Evolutionary conservation across 1,140 invertebrate genomes (phyloP), one percentile per base, ranked within the genome.

Genomic region (Drosophila pandora): DNA sequence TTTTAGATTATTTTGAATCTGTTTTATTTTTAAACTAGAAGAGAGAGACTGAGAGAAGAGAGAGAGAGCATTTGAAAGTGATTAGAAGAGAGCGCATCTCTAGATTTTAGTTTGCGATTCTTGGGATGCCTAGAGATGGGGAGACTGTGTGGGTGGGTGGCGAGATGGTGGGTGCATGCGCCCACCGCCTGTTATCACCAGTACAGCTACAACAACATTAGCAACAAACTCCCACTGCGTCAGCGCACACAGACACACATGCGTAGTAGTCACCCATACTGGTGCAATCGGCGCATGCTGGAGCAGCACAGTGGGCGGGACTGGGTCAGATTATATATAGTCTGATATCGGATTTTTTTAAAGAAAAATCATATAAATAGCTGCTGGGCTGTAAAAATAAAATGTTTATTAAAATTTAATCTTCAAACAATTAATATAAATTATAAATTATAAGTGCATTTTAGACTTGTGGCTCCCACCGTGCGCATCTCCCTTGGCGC

Each of bases 161-260:
- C 4, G 25, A 25, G 49, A 39, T 43, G 28, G 59, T 57, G 59
- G 52, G 76, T 78, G 76, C 77, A 79, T 79, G 77, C 77, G 77
- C 76, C 59, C 70, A 77, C 59, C 76, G 59, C 56, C 77, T 76
- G 69, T 43, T 49, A 30, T 37, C 34, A 30, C 43, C 22, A 45
- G 2, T 7, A 59, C 50, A 53, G 12, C 30, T 13, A 17, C 17
- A 17, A 17, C 17, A 17, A n/a, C n/a, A n/a, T n/a, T n/a, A n/a
- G 9, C 34, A 47, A 13, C 47, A 22, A 67, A 68, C 79, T 82
- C 74, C 79, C 63, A 82, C 79, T 82, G 79, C 74, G 79, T 82
- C 79, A 82, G 79, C 79, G 78, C 79, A 60, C 73, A 72, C 30
- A 68, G 49, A 60, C 12, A 32, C 56, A 68, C 53, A 41, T 32